phyloP scores from a whole-genome alignment of 2,888 invertebrate genomes.

The Drosophila flavopinicola region DNA sequence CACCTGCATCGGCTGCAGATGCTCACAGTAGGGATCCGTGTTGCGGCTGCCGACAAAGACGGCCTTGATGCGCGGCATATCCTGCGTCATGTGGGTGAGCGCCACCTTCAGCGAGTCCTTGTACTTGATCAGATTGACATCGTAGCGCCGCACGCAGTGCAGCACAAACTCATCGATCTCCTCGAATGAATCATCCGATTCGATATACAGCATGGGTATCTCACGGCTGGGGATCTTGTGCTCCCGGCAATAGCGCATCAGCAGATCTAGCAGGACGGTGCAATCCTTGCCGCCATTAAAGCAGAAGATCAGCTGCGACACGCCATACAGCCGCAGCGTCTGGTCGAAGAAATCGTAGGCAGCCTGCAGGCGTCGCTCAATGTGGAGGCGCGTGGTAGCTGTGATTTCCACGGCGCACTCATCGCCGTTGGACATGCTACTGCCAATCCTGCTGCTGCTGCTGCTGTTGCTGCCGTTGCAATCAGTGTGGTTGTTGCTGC shows the following conservation, averaged over 20 bases:
- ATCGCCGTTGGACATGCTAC: slow-evolving; percentile 17
- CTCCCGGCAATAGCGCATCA: slow-evolving; percentile 79
- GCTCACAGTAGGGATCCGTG: slow-evolving; percentile 92
- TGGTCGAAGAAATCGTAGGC: slow-evolving; percentile 85
- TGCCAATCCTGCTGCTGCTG: slow-evolving; percentile 1
- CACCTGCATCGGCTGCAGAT: slow-evolving; percentile 89
- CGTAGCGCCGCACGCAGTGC: slow-evolving; percentile 89
- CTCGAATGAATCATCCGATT: slow-evolving; percentile 91
- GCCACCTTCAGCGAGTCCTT: slow-evolving; percentile 90
- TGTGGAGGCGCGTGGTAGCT: slow-evolving; percentile 20
- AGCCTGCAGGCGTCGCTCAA: slow-evolving; percentile 27
- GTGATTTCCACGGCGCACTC: slow-evolving; percentile 19
- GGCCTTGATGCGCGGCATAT: slow-evolving; percentile 88
- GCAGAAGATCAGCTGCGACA: slow-evolving; percentile 92
- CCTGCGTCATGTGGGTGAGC: slow-evolving; percentile 87
- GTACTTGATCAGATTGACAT: slow-evolving; percentile 88
- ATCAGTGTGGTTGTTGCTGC: too few species aligned
- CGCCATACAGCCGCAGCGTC: slow-evolving; percentile 87
- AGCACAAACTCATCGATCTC: slow-evolving; percentile 94
- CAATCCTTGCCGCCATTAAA: slow-evolving; percentile 99
- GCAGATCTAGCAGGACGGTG: slow-evolving; percentile 93
- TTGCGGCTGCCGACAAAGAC: slow-evolving; percentile 96
- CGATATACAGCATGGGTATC: slow-evolving; percentile 90
- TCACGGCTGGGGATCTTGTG: slow-evolving; percentile 85
- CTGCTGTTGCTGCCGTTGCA: too few species aligned